Evolutionary conservation across 2,113 vertebrate species (phyloP).

Genomic region (Sakesphorus luctuosus): DNA sequence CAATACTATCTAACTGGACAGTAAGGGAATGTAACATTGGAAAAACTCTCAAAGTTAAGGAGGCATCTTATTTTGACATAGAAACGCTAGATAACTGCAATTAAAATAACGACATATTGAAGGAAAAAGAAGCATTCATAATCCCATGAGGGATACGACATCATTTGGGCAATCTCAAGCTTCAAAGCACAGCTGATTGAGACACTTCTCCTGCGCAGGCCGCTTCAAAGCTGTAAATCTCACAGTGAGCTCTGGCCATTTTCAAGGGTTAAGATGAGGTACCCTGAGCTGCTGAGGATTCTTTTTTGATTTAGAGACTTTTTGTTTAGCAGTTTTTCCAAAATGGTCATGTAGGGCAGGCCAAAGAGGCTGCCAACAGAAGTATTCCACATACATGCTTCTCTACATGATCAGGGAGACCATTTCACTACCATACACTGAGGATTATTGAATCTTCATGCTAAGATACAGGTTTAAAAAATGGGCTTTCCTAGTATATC

Average conservation of each 20-base stretch:
- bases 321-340: too few species aligned
- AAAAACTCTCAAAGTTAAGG: background rate
- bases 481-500: background rate
- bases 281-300: background rate
- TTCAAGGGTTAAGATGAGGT: background rate
- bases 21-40: background rate
- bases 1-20: background rate
- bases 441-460: background rate
- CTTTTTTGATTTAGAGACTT: background rate
- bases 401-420: background rate
- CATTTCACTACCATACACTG: background rate
- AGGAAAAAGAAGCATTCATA: background rate
- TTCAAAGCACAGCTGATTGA: background rate
- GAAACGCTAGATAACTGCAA: background rate
- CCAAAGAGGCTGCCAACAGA: background rate
- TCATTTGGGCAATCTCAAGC: background rate
- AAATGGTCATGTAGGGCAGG: background rate
- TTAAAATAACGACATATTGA: background rate
- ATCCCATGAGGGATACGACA: background rate
- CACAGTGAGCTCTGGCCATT: background rate
- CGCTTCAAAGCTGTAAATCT: background rate
- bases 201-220: background rate
- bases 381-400: background rate
- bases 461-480: background rate
- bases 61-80: background rate